Conservation (phyloP, 2,888 invertebrate genomes). For the Tinea pellionella region DNA sequence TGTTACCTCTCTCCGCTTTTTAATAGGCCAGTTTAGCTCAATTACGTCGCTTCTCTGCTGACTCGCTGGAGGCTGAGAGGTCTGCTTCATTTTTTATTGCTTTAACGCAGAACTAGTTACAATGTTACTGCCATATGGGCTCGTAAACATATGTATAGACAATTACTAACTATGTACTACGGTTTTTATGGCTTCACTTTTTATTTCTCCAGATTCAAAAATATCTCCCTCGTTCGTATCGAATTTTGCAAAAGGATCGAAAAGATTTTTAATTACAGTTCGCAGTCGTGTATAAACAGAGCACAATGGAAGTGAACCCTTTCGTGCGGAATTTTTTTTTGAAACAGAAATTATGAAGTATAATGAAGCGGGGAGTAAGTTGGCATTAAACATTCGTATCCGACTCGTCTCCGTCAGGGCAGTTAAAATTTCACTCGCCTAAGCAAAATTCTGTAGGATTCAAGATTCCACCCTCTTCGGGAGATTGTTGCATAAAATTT, state of each 20-base stretch:
- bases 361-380: conserved; percentile 65
- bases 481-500: conserved; percentile 68
- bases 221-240: neutral
- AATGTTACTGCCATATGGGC: neutral
- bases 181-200: neutral
- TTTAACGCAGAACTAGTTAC: conserved; percentile 4
- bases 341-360: conserved; percentile 64
- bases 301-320: conserved; percentile 29
- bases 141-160: neutral
- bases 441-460: conserved; percentile 68
- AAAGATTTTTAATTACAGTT: conserved; percentile 4
- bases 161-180: no score
- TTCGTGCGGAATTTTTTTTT: conserved; percentile 43
- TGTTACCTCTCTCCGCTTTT: conserved; percentile 30
- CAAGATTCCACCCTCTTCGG: conserved; percentile 62
- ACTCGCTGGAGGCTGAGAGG: neutral
- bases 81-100: conserved; percentile 9
- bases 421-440: conserved; percentile 70
- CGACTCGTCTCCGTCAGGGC: conserved; percentile 64
- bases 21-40: conserved; percentile 44
- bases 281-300: neutral
- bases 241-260: neutral
- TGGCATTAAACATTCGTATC: conserved; percentile 67
- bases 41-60: conserved; percentile 17
- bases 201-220: neutral